Percentiles rank a stretch among this genome's conserved stretches.
These are phyloP conservation scores for Drosophila pandora DNA, from an alignment of 1,140 invertebrate species.

Conservation along the genomic window DNA sequence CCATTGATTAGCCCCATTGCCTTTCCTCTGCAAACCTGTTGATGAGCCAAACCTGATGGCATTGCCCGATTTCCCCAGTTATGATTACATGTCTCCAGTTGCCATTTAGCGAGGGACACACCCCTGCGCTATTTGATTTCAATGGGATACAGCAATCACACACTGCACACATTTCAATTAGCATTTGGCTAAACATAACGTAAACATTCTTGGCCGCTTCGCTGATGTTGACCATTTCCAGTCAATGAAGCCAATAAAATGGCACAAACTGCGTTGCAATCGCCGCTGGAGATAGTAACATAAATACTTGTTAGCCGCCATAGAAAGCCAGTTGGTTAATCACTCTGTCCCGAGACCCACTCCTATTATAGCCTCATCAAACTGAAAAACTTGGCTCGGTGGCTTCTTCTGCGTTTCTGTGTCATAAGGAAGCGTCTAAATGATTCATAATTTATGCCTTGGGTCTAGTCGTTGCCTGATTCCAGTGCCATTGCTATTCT, in stretches of 20 bases:
- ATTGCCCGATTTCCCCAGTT: conserved; percentile 39
- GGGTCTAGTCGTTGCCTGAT: conserved; percentile 38
- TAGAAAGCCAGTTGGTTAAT: conserved; percentile 31
- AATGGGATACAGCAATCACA: conserved; percentile 21
- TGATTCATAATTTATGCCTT: conserved; percentile 83
- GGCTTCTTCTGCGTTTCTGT: conserved; percentile 59
- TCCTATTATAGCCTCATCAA: conserved; percentile 29
- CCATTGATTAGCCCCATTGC: conserved; percentile 43
- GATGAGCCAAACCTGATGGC: conserved; percentile 31
- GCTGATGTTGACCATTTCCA: conserved; percentile 43
- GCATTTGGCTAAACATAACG: conserved; percentile 58
- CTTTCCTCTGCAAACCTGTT: conserved; percentile 37
- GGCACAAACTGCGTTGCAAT: conserved; percentile 21
- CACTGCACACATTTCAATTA: conserved; percentile 59
- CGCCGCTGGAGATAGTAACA: conserved; percentile 40
- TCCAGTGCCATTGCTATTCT: conserved; percentile 28
- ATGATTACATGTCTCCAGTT: conserved; percentile 35
- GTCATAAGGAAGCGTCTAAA: conserved; percentile 83
- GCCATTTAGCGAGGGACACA: conserved; percentile 40
- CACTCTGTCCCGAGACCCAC: conserved; percentile 21
- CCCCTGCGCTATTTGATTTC: conserved; percentile 19
- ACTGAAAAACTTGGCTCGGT: conserved; percentile 22
- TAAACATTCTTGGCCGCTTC: conserved; percentile 42
- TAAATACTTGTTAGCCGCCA: conserved; percentile 76
- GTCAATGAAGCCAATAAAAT: conserved; percentile 56